Conservation (phyloP, 2,888 invertebrate species). For the Sinohyriopsis cumingii region DNA sequence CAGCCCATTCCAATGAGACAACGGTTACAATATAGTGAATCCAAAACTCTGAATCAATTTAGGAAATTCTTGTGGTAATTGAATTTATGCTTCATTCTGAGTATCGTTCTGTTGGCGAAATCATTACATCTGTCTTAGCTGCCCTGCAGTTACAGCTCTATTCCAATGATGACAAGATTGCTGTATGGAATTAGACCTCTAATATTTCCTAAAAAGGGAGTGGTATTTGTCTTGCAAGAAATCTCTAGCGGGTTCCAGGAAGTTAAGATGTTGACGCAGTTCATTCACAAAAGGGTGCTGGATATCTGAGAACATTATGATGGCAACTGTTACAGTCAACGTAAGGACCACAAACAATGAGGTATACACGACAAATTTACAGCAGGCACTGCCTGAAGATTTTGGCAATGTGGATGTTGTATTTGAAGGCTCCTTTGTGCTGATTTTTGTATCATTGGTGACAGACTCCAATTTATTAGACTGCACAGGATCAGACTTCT, state of each 20-base stretch:
- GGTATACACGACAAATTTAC: conserved; percentile 44
- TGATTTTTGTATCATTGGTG: conserved; percentile 9
- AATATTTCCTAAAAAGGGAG: too few species aligned
- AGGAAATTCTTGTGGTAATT: too few species aligned
- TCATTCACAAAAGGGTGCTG: conserved; percentile 53
- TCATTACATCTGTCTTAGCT: too few species aligned
- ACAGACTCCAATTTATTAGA: conserved; percentile 20
- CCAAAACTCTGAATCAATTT: too few species aligned
- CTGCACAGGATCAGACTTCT: conserved; percentile 20
- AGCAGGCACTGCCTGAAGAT: conserved; percentile 34
- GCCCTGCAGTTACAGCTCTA: too few species aligned
- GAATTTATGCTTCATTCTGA: too few species aligned
- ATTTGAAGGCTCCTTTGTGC: conserved; percentile 3
- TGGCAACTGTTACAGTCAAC: conserved; percentile 44
- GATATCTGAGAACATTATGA: conserved; percentile 56
- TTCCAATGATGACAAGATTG: too few species aligned
- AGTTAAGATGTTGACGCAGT: conserved; percentile 47
- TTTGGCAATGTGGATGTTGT: conserved; percentile 5
- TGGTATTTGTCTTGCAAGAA: conserved; percentile 41
- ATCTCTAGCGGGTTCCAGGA: conserved; percentile 57
- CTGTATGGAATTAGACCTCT: too few species aligned
- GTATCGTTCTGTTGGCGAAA: too few species aligned
- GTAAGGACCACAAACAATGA: conserved; percentile 51
- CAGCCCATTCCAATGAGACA: too few species aligned
- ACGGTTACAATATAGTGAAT: too few species aligned